These are phyloP conservation scores for Melanotaenia boesemani DNA, from an alignment of 2,797 vertebrate species.

Conservation along the genomic window DNA sequence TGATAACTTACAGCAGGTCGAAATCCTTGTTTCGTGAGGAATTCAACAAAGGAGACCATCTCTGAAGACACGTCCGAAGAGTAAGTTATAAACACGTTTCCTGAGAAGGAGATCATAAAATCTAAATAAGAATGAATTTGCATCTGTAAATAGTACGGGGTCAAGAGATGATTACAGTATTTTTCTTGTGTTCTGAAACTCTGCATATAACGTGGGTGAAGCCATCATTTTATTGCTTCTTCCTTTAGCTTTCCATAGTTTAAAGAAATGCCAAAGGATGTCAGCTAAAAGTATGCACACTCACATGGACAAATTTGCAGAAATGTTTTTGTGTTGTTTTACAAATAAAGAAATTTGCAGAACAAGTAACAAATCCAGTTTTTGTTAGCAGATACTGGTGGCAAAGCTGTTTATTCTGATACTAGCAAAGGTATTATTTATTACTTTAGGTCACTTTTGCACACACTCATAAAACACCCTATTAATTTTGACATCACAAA, in stretches of 20 bases:
- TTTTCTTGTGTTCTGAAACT: neutral
- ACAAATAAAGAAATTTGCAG: neutral
- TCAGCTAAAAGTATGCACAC: neutral
- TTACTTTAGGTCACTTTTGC: neutral
- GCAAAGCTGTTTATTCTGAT: neutral
- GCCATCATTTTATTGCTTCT: neutral
- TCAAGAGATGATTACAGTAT: neutral
- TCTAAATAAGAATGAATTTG: neutral
- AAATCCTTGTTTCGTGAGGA: slow-evolving; percentile 89
- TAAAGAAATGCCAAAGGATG: neutral
- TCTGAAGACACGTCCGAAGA: slow-evolving; percentile 87
- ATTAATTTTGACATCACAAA: neutral
- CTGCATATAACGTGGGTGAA: neutral
- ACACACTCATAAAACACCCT: neutral
- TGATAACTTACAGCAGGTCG: slow-evolving; percentile 78
- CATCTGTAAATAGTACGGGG: neutral
- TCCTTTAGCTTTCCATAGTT: neutral
- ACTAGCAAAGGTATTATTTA: neutral
- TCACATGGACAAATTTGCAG: neutral
- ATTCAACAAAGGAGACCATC: slow-evolving; percentile 88
- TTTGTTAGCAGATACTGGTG: neutral
- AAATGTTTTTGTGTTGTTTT: neutral
- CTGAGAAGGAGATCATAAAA: slow-evolving; percentile 70
- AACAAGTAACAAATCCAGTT: neutral
- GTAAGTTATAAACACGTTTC: slow-evolving; percentile 92